These are phyloP conservation scores for Siderastrea siderea DNA, from an alignment of 92 coral and sea anemone species.

Conservation along the genomic window DNA sequence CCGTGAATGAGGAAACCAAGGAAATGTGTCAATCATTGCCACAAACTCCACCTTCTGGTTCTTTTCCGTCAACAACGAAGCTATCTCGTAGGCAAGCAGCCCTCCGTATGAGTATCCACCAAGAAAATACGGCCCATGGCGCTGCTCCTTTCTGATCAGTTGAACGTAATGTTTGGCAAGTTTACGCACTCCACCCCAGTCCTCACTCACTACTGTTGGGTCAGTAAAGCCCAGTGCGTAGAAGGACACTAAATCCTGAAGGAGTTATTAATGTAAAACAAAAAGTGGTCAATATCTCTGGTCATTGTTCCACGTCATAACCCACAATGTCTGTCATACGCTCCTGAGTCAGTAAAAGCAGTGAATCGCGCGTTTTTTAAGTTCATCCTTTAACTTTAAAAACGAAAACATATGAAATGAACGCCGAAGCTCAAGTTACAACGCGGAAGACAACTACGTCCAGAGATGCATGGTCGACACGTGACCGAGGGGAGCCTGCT, in stretches of 20 bases:
- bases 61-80: constrained; percentile 35
- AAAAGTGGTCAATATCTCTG: no score
- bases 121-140: constrained; percentile 83
- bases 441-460: no score
- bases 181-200: constrained; percentile 74
- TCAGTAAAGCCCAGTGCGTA: constrained; percentile 80
- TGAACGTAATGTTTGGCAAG: constrained; percentile 73
- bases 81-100: constrained; percentile 65
- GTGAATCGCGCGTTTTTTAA: no score
- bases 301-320: no score
- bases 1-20: constrained; percentile 23
- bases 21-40: constrained; percentile 57
- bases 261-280: background rate
- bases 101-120: constrained; percentile 84
- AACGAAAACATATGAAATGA: no score
- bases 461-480: no score
- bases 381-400: no score
- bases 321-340: no score
- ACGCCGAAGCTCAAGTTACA: no score
- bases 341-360: no score
- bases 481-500: no score
- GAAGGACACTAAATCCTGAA: constrained; percentile 60
- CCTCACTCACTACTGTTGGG: constrained; percentile 56
- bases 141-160: constrained; percentile 64
- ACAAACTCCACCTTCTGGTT: constrained; percentile 45